Evolutionary conservation across 2,113 vertebrate species (phyloP), one percentile per base, ranked within the genome.

Genomic region (Mormyrus iriodes): DNA sequence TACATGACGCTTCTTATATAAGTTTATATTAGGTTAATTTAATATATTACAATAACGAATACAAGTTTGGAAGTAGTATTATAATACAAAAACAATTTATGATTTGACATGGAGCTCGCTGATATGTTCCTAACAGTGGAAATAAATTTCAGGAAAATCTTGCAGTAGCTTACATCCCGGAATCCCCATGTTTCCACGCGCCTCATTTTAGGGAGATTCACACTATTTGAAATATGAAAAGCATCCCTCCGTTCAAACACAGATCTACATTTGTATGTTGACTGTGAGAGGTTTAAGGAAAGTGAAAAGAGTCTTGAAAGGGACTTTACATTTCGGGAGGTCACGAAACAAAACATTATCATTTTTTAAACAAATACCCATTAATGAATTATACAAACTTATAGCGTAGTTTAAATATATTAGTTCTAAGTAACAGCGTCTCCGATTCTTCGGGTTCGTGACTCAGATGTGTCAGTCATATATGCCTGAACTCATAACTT

Each of bases 221-320:
- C 93, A 93, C 93, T 92, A 93, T 95, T 93, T 92, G 88, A 94
- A 93, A 94, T 89, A 94, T 93, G 89, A 89, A 90, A 89, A 84
- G 61, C 91, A 61, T 55, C 87, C 65, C 89, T 52, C 35, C 48
- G 73, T 90, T 86, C 88, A 91, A 91, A 90, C 88, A 48, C 51
- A 84, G n/a, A 55, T 76, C 35, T 85, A 85, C 27, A 91, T 86
- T 89, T 92, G 89, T 58, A 93, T 94, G 93, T 94, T 94, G 93
- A 93, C 93, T 90, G 90, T 90, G 90, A 91, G 91, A 94, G 90
- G 46, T 93, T 94, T 93, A 87, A 93, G 92, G 90, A 91, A 92
- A 93, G 88, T 90, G 90, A 85, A 87, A 92, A 90, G 89, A 17
- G 58, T 87, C 89, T 89, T 61, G 89, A 90, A 61, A 85, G 24